Percentiles rank a stretch among this genome's conserved stretches.
Evolutionary conservation across 1,140 invertebrate species (phyloP).

Genomic region (Trichogramma pretiosum): DNA sequence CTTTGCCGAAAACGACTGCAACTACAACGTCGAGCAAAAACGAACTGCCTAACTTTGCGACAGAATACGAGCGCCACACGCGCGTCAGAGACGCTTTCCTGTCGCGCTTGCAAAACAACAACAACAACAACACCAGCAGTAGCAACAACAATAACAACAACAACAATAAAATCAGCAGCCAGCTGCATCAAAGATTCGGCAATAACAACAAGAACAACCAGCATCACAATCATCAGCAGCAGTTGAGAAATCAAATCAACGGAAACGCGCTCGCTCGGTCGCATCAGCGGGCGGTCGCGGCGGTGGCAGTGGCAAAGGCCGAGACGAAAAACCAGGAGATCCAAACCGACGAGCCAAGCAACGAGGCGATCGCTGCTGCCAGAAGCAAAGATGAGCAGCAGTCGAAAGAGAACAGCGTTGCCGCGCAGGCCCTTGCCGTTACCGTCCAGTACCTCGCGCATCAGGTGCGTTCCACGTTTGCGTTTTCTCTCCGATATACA

Average conservation of each 20-base stretch:
- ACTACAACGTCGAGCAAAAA: too few species aligned
- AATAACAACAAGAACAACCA: background rate
- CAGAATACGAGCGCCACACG: too few species aligned
- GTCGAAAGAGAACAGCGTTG: background rate
- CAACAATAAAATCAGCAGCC: background rate
- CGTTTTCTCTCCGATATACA: too few species aligned
- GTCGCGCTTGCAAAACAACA: too few species aligned
- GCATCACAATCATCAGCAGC: too few species aligned
- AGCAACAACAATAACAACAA: background rate
- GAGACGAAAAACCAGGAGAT: background rate
- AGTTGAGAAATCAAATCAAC: too few species aligned
- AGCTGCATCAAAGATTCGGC: background rate
- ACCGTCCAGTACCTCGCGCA: constrained; percentile 59
- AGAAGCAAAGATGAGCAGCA: too few species aligned
- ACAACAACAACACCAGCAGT: background rate
- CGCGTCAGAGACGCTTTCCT: too few species aligned
- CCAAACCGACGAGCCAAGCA: background rate
- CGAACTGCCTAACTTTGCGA: too few species aligned
- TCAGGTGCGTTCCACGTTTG: constrained; percentile 51
- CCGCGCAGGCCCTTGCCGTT: constrained; percentile 48
- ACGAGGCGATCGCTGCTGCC: too few species aligned
- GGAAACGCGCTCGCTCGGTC: too few species aligned
- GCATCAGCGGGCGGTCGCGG: background rate
- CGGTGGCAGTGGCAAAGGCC: background rate
- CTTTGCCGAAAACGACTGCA: too few species aligned